Evolutionary conservation across 2,888 invertebrate genomes (phyloP).

Genomic region (Eristalis tenax): DNA sequence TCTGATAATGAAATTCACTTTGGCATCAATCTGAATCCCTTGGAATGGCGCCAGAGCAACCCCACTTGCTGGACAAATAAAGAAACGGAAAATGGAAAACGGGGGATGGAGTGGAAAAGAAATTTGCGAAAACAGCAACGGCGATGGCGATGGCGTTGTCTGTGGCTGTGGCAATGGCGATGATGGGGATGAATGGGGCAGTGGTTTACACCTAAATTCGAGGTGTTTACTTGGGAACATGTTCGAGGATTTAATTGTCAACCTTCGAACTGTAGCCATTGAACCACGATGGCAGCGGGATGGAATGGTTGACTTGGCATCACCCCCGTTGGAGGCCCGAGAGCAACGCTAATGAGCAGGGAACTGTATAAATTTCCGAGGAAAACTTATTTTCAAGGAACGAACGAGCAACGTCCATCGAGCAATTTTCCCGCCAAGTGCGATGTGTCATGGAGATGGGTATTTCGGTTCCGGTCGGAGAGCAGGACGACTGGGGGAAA

Average conservation of each 20-base stretch:
- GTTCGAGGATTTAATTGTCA: slow-evolving; percentile 41
- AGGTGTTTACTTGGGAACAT: slow-evolving; percentile 42
- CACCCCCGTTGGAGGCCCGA: background rate
- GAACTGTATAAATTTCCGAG: slow-evolving; percentile 44
- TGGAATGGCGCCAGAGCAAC: slow-evolving; percentile 62
- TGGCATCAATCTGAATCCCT: slow-evolving; percentile 68
- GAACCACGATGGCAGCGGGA: background rate
- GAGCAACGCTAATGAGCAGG: slow-evolving; percentile 40
- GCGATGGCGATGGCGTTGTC: too few relatives aligned
- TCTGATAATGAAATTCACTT: slow-evolving; percentile 72
- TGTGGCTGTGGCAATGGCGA: background rate
- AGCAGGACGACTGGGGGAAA: slow-evolving; percentile 10
- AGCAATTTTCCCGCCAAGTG: slow-evolving; percentile 18
- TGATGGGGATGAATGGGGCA: background rate
- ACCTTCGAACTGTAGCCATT: slow-evolving; percentile 46
- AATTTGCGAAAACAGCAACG: slow-evolving; percentile 40
- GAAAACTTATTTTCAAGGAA: slow-evolving; percentile 12
- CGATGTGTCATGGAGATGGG: slow-evolving; percentile 49
- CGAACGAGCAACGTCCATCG: background rate
- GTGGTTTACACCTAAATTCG: background rate
- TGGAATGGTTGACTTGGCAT: background rate
- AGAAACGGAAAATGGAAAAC: slow-evolving; percentile 32
- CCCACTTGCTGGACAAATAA: slow-evolving; percentile 60
- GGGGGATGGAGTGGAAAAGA: slow-evolving; percentile 25
- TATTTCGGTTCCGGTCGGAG: slow-evolving; percentile 28